These are phyloP conservation scores for Bilobella aurantiaca DNA, from an alignment of 1,140 invertebrate genomes.

Conservation along the genomic window DNA sequence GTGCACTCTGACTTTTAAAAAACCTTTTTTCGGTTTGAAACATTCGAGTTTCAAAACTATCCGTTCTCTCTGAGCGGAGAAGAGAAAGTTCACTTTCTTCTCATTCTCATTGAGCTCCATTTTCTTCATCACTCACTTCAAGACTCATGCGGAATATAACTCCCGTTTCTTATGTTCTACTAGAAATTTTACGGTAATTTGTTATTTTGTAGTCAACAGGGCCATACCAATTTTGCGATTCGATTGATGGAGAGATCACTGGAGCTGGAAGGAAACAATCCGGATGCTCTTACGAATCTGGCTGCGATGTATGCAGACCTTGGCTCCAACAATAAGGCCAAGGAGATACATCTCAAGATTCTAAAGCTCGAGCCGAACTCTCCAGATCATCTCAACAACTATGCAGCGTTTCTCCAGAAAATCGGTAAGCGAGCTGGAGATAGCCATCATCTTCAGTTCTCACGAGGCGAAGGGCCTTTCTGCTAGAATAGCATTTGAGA, in stretches of 20 bases:
- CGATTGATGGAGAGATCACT: slow-evolving; percentile 37
- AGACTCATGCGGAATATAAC: too few relatives aligned
- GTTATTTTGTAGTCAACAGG: slow-evolving; percentile 38
- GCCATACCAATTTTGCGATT: slow-evolving; percentile 35
- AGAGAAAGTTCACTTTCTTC: too few relatives aligned
- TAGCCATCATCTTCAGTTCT: too few relatives aligned
- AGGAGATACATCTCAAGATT: slow-evolving; percentile 36
- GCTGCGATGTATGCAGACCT: slow-evolving; percentile 36
- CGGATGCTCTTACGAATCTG: slow-evolving; percentile 38
- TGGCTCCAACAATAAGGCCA: slow-evolving; percentile 34
- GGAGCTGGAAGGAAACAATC: slow-evolving; percentile 37
- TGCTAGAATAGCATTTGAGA: too few relatives aligned
- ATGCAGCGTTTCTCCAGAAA: slow-evolving; percentile 41
- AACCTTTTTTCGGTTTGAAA: not conserved
- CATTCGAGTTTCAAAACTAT: too few relatives aligned
- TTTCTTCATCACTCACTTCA: too few relatives aligned
- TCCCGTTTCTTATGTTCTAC: too few relatives aligned
- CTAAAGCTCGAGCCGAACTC: slow-evolving; percentile 35
- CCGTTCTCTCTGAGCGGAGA: too few relatives aligned
- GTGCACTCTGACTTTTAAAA: not conserved
- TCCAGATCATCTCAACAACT: slow-evolving; percentile 41
- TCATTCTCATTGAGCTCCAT: too few relatives aligned
- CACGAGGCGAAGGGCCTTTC: too few relatives aligned
- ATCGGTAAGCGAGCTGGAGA: slow-evolving; percentile 38
- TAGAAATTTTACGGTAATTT: too few relatives aligned